Conservation (phyloP, 2,888 invertebrate genomes). For the Elgonia sp. region DNA sequence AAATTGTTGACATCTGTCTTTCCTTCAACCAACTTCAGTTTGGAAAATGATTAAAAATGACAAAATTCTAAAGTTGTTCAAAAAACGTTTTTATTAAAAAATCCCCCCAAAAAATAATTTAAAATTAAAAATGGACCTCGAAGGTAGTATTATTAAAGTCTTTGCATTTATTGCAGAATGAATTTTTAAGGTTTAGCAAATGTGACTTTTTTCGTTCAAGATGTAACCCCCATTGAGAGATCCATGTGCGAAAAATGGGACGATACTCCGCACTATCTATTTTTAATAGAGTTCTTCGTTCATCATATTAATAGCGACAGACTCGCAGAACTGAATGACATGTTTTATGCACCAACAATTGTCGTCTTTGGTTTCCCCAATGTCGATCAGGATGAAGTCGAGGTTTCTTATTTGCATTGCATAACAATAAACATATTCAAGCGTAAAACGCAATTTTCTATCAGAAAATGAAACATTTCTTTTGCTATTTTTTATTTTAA, state of each 20-base stretch:
- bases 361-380: conserved; percentile 89
- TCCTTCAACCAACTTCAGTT: conserved; percentile 37
- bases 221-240: neutral
- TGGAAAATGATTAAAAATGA: neutral
- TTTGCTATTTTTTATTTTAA: neutral
- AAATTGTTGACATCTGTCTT: neutral
- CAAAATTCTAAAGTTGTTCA: conserved; percentile 58
- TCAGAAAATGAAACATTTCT: neutral
- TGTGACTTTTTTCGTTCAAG: conserved; percentile 12
- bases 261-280: conserved; percentile 84
- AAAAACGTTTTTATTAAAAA: neutral
- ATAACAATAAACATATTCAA: conserved; percentile 31
- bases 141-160: neutral
- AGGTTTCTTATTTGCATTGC: conserved; percentile 52
- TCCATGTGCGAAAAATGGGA: neutral
- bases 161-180: neutral
- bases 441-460: neutral
- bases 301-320: conserved; percentile 86
- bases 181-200: neutral
- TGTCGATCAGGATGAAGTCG: conserved; percentile 88
- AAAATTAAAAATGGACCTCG: conserved; percentile 3
- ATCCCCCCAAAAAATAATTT: neutral
- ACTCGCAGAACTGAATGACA: conserved; percentile 83
- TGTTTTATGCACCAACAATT: conserved; percentile 87
- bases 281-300: conserved; percentile 90